phyloP scores from a whole-genome alignment of 2,888 invertebrate species.

The Diplolepis rosae region DNA sequence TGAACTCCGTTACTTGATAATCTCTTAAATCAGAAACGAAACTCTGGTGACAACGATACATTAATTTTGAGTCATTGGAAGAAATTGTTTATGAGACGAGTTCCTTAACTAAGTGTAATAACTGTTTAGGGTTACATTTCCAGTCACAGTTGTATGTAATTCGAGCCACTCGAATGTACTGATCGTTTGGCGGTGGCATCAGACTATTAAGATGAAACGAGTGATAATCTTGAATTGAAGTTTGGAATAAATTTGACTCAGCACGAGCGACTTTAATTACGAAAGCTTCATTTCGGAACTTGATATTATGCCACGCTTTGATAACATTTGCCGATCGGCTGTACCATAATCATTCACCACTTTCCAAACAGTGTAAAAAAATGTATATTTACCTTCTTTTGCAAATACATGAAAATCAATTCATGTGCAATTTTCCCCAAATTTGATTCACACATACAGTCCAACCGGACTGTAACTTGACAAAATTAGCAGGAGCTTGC shows the following conservation, averaged over 20 bases:
- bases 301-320: background rate
- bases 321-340: background rate
- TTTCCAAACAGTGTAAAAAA: too few relatives aligned
- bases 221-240: constrained; percentile 25
- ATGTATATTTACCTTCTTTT: too few relatives aligned
- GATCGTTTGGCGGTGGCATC: constrained; percentile 18
- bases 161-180: constrained; percentile 13
- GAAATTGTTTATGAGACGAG: background rate
- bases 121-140: constrained; percentile 20
- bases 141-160: constrained; percentile 23
- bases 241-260: constrained; percentile 7
- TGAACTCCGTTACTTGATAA: background rate
- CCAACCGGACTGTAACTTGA: too few relatives aligned
- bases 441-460: too few relatives aligned
- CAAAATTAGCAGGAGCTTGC: too few relatives aligned
- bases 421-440: too few relatives aligned
- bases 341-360: background rate
- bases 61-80: constrained; percentile 25
- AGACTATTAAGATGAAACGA: constrained; percentile 26
- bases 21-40: background rate
- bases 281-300: background rate
- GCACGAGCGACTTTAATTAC: constrained; percentile 3
- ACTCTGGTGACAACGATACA: background rate
- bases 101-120: constrained; percentile 8
- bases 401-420: too few relatives aligned